Evolutionary conservation across 2,888 invertebrate species (phyloP).

Genomic region (Tridacna gigas): DNA sequence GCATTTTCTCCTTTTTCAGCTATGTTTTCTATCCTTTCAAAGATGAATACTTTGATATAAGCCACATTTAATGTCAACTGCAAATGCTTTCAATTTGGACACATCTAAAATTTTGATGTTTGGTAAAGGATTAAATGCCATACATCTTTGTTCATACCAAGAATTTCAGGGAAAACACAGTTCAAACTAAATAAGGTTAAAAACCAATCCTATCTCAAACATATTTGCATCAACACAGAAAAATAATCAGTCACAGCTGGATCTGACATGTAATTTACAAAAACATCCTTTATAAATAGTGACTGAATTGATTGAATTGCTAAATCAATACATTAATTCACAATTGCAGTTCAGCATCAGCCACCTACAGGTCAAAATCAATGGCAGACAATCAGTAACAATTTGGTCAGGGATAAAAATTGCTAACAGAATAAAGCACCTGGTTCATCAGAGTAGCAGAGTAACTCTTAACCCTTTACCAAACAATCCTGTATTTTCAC

Average conservation of each 20-base stretch:
- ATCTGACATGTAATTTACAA: slow-evolving; percentile 2
- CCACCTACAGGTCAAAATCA: background rate
- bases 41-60: too few species aligned
- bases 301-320: slow-evolving; percentile 13
- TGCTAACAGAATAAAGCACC: background rate
- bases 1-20: too few species aligned
- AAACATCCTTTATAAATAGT: background rate
- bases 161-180: too few species aligned
- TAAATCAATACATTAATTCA: slow-evolving; percentile 10
- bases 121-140: too few species aligned
- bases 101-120: too few species aligned
- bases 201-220: background rate
- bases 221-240: slow-evolving; percentile 5
- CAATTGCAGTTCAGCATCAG: slow-evolving; percentile 1
- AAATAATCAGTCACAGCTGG: slow-evolving; percentile 12
- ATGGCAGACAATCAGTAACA: slow-evolving; percentile 1
- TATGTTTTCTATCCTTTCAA: too few species aligned
- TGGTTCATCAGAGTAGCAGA: background rate
- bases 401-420: background rate
- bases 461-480: background rate
- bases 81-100: too few species aligned
- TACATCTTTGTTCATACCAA: too few species aligned
- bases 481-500: background rate
- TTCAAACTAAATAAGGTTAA: background rate
- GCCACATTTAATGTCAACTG: too few species aligned